A percentile compares a stretch with the other conserved stretches of the same genome.
Evolutionary conservation across 2,113 vertebrate species (phyloP).

Genomic region (Pteropus alecto): DNA sequence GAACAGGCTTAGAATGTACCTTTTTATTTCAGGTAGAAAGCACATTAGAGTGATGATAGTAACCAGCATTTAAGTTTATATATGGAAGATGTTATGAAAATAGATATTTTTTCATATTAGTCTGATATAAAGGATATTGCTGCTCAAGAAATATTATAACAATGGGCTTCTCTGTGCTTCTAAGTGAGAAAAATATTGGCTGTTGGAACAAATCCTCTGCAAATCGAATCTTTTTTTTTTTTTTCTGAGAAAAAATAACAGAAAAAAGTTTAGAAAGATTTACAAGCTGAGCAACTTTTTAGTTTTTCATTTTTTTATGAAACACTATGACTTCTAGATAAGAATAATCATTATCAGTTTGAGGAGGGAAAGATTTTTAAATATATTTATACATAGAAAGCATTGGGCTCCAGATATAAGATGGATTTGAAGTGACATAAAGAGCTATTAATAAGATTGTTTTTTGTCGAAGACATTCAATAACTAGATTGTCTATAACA

Average conservation of each 20-base stretch:
- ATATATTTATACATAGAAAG: constrained; percentile 28
- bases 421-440: constrained; percentile 73
- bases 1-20: not conserved
- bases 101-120: constrained; percentile 55
- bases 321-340: constrained; percentile 60
- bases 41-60: not conserved
- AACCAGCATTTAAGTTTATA: not conserved
- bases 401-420: constrained; percentile 41
- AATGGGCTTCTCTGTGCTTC: constrained; percentile 41
- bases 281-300: constrained; percentile 52
- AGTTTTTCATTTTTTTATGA: constrained; percentile 31
- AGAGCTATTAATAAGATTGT: constrained; percentile 71
- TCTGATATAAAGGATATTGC: constrained; percentile 65
- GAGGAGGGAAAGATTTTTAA: constrained; percentile 38
- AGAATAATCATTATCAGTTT: constrained; percentile 58
- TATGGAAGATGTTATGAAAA: constrained; percentile 28
- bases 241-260: constrained; percentile 41
- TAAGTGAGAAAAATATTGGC: constrained; percentile 64
- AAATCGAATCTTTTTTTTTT: not conserved
- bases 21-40: constrained; percentile 8
- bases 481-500: constrained; percentile 71
- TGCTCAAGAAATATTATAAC: constrained; percentile 73
- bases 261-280: constrained; percentile 61
- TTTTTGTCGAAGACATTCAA: constrained; percentile 68
- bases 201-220: constrained; percentile 65